Conservation (phyloP, 2,888 invertebrate species). For the Acheta domesticus region DNA sequence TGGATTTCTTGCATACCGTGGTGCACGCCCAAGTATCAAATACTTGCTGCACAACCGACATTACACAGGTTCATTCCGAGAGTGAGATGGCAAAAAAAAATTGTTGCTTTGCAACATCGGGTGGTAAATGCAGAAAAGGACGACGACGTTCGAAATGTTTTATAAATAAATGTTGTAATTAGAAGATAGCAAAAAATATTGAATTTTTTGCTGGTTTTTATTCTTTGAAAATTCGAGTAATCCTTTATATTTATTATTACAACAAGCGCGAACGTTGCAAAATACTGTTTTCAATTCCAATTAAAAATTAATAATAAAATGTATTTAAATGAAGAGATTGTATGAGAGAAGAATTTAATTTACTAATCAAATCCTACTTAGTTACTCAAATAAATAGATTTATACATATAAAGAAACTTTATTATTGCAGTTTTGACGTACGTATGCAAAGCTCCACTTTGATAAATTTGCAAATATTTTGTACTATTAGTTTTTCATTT, state of each 20-base stretch:
- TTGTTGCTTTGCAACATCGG: slow-evolving; percentile 18
- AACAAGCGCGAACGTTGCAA: slow-evolving; percentile 22
- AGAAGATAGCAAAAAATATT: slow-evolving; percentile 23
- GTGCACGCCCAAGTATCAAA: neutral
- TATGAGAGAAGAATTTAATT: slow-evolving; percentile 23
- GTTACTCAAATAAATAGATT: slow-evolving; percentile 25
- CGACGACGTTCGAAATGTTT: slow-evolving; percentile 21
- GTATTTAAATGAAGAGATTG: slow-evolving; percentile 21
- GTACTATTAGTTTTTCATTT: slow-evolving; percentile 33
- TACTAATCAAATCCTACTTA: slow-evolving; percentile 26
- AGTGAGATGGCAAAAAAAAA: neutral
- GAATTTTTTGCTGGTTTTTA: slow-evolving; percentile 24
- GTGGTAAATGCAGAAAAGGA: slow-evolving; percentile 10
- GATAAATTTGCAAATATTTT: slow-evolving; percentile 36
- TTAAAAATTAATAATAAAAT: slow-evolving; percentile 22
- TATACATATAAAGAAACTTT: slow-evolving; percentile 24
- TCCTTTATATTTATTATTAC: slow-evolving; percentile 22
- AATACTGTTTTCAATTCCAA: slow-evolving; percentile 23
- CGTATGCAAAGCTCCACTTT: slow-evolving; percentile 30
- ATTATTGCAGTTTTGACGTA: slow-evolving; percentile 32
- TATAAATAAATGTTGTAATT: slow-evolving; percentile 26
- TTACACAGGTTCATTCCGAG: slow-evolving; percentile 18
- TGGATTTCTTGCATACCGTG: slow-evolving; percentile 18
- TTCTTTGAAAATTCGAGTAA: slow-evolving; percentile 23
- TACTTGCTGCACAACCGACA: slow-evolving; percentile 10